Evolutionary conservation across 2,888 invertebrate species (phyloP), one percentile per base, ranked within the genome.

Genomic region (Eudiplozoon nipponicum): DNA sequence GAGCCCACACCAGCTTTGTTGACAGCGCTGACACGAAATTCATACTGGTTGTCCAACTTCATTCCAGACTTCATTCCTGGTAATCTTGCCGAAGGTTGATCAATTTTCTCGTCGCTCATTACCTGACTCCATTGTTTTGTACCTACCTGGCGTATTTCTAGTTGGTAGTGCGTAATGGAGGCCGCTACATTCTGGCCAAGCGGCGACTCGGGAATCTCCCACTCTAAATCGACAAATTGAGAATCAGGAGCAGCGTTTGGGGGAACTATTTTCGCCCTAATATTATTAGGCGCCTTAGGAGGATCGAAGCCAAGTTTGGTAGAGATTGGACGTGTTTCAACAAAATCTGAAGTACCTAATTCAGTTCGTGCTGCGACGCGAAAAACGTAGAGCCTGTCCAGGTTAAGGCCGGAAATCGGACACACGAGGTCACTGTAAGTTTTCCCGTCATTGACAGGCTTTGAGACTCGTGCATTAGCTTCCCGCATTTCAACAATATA

Each of bases 1-100:
- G 47, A 44, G 19, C 51, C 48, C 34, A 47, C 40, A 17, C 53
- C 53, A 31, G 48, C 48, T 31, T 47, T 47, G 34, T 50, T 50
- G 33, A 45, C 48, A 37, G 50, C 50, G 5, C 36, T 38, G 18
- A 50, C 49, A 22, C 51, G 41, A 45, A 51, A 51, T 31, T 47
- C 37, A 38, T 48, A 51, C 3, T 48, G 37, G 17, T 34, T 28
- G 47, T 49, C 34, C 4, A 7, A 15, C 17, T 15, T 36, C 17
- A 36, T n/a, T 11, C 34, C 4, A 34, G n/a, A n/a, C n/a, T n/a
- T n/a, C n/a, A n/a, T n/a, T n/a, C n/a, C n/a, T n/a, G n/a, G n/a
- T n/a, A n/a, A n/a, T n/a, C n/a, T n/a, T n/a, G n/a, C n/a, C n/a
- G n/a, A n/a, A n/a, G n/a, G n/a, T n/a, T n/a, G n/a, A n/a, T n/a